A percentile compares a stretch with the other conserved stretches of the same genome.
phyloP scores from a whole-genome alignment of 1,140 invertebrate genomes.

The Tetramorium simillimum region DNA sequence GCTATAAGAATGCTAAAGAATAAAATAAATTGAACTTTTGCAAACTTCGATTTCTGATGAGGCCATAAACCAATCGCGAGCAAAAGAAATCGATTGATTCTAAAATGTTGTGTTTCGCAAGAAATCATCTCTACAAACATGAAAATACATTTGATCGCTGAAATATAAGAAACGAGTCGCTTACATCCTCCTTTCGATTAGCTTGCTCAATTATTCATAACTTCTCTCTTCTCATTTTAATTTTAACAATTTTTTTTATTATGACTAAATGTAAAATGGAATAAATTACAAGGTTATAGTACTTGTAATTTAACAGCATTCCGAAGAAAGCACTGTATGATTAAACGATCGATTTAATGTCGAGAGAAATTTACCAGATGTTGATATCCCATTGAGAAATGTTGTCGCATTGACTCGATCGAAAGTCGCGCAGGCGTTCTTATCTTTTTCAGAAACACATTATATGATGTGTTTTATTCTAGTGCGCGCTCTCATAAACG shows the following conservation, averaged over 20 bases:
- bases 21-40: background rate
- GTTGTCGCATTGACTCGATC: too few relatives aligned
- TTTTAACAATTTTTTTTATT: background rate
- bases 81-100: background rate
- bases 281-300: background rate
- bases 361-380: background rate
- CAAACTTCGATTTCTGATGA: background rate
- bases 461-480: background rate
- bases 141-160: background rate
- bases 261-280: background rate
- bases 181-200: too few relatives aligned
- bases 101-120: background rate
- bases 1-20: background rate
- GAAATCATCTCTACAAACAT: background rate
- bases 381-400: background rate
- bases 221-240: too few relatives aligned
- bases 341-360: background rate
- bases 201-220: too few relatives aligned
- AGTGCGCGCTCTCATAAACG: background rate
- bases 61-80: constrained; percentile 31
- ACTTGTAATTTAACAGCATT: background rate
- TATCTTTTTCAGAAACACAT: too few relatives aligned
- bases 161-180: background rate
- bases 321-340: background rate
- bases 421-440: background rate